These are phyloP conservation scores for Psittacula cyanocephala DNA, from an alignment of 2,113 vertebrate species.

Conservation along the genomic window DNA sequence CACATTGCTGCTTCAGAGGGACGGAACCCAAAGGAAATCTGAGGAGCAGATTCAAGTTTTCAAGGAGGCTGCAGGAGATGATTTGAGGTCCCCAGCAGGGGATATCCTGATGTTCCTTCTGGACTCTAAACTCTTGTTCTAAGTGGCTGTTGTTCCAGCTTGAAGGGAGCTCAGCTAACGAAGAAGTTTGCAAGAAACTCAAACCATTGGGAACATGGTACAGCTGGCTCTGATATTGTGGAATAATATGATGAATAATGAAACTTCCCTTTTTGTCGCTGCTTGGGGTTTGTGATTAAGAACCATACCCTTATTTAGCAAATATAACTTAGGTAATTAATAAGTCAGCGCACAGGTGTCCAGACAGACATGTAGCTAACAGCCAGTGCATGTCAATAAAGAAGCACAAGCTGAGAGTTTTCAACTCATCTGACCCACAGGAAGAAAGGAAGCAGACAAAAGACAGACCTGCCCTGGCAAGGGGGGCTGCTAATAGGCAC, in stretches of 20 bases:
- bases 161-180: background rate
- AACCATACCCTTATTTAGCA: background rate
- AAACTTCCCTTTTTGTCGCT: background rate
- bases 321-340: background rate
- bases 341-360: background rate
- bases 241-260: background rate
- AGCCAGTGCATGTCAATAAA: background rate
- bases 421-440: background rate
- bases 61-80: background rate
- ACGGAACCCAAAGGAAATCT: background rate
- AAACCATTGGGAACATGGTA: background rate
- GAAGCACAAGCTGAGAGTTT: background rate
- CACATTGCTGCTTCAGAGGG: background rate
- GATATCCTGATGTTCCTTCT: background rate
- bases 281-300: constrained; percentile 9
- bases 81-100: background rate
- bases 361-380: background rate
- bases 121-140: background rate
- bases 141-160: background rate
- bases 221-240: background rate
- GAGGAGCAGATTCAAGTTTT: background rate
- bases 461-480: background rate
- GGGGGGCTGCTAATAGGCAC: background rate
- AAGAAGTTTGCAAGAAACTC: background rate
- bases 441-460: background rate